phyloP scores from a whole-genome alignment of 2,113 vertebrate species.

The Oryzias curvinotus region DNA sequence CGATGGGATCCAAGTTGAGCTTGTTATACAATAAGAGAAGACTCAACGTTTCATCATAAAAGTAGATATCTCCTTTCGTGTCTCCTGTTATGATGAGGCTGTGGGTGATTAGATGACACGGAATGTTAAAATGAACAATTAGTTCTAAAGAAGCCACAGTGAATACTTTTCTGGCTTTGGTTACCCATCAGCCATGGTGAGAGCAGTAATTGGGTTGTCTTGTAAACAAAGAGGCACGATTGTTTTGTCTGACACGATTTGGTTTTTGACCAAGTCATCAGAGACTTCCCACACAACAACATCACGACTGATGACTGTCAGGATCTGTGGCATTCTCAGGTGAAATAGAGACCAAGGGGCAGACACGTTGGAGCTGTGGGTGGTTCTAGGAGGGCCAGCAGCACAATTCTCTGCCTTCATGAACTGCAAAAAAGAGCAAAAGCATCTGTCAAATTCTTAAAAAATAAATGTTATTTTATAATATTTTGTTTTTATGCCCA shows the following conservation, averaged over 20 bases:
- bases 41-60: conserved; percentile 80
- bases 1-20: conserved; percentile 77
- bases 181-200: conserved; percentile 80
- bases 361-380: conserved; percentile 70
- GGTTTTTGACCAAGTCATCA: not conserved
- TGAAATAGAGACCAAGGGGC: conserved; percentile 86
- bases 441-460: not conserved
- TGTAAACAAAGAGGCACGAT: conserved; percentile 79
- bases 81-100: conserved; percentile 88
- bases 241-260: conserved; percentile 21
- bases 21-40: conserved; percentile 76
- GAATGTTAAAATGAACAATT: conserved; percentile 1
- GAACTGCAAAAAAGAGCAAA: conserved; percentile 5
- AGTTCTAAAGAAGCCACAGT: not conserved
- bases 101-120: conserved; percentile 26
- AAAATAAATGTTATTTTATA: not conserved
- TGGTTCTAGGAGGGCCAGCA: conserved; percentile 62
- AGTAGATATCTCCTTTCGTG: conserved; percentile 79
- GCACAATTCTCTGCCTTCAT: not conserved
- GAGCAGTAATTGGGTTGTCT: conserved; percentile 80
- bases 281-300: conserved; percentile 82
- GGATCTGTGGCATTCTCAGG: conserved; percentile 60
- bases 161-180: not conserved
- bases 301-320: conserved; percentile 80
- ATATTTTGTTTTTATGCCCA: conserved; percentile 51